These are phyloP conservation scores for Verasper variegatus DNA, from an alignment of 2,113 vertebrate genomes.

Conservation along the genomic window DNA sequence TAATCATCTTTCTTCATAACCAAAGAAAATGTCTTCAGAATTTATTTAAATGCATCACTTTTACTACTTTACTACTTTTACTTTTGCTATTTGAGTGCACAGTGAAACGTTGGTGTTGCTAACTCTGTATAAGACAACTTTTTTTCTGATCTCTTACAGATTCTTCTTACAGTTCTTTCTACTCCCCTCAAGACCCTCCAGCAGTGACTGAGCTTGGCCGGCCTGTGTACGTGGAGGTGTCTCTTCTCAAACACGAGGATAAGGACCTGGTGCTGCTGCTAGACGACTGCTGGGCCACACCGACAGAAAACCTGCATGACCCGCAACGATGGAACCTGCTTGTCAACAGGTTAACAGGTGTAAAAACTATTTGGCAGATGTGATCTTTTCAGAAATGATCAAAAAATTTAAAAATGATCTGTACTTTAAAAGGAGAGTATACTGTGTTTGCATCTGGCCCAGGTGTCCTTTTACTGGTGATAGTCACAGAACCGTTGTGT, in stretches of 20 bases:
- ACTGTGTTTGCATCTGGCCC: background rate
- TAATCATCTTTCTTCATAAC: too few relatives aligned
- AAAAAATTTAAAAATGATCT: too few relatives aligned
- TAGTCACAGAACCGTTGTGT: conserved; percentile 68
- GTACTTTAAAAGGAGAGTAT: too few relatives aligned
- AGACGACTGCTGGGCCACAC: conserved; percentile 84
- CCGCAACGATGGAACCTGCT: conserved; percentile 81
- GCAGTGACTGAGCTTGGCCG: conserved; percentile 76
- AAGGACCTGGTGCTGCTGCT: conserved; percentile 74
- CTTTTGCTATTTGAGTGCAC: too few relatives aligned
- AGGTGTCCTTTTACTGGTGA: conserved; percentile 81
- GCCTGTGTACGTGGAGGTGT: conserved; percentile 82
- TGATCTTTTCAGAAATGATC: too few relatives aligned
- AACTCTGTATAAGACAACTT: too few relatives aligned
- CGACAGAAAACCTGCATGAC: conserved; percentile 55
- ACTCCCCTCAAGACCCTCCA: conserved; percentile 62
- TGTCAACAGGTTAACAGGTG: conserved; percentile 29
- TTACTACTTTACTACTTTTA: too few relatives aligned
- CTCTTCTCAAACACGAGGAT: conserved; percentile 75
- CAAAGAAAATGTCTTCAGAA: too few relatives aligned
- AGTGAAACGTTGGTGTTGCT: too few relatives aligned
- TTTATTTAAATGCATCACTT: too few relatives aligned
- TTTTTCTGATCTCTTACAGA: conserved; percentile 56
- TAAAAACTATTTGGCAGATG: background rate
- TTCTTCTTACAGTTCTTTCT: conserved; percentile 75